Conservation (phyloP, 1,140 invertebrate genomes). For the Sarcophaga bullata region DNA sequence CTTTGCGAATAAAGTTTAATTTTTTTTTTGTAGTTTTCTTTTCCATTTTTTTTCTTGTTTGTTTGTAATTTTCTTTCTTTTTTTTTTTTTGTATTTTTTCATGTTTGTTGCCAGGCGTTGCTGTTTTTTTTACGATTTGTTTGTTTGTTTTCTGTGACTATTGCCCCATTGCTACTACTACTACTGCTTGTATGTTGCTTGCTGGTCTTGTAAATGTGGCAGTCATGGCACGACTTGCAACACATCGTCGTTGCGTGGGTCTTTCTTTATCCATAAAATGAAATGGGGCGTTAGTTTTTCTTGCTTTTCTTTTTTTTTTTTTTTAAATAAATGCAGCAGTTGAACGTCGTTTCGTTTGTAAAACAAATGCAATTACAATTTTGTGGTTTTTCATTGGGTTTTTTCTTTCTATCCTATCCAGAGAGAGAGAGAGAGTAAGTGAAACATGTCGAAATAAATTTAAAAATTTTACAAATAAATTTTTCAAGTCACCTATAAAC, state of each 20-base stretch:
- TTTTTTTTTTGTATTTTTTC: neutral
- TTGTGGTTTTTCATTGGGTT: neutral
- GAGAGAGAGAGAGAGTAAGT: too few relatives aligned
- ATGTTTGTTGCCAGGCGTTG: constrained; percentile 25
- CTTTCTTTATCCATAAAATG: neutral
- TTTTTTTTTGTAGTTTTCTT: too few relatives aligned
- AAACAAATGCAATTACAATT: neutral
- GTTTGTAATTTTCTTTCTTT: too few relatives aligned
- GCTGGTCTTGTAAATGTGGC: neutral
- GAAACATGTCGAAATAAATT: too few relatives aligned
- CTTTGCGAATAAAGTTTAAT: neutral
- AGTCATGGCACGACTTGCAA: neutral
- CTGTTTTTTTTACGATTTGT: constrained; percentile 9
- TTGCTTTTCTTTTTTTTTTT: neutral
- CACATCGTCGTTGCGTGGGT: constrained; percentile 4
- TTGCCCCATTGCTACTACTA: neutral
- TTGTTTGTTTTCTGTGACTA: neutral
- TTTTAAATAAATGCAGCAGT: constrained; percentile 3
- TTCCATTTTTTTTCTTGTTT: too few relatives aligned
- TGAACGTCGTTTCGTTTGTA: neutral
- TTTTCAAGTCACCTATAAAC: too few relatives aligned
- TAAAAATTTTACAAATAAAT: too few relatives aligned
- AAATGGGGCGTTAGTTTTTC: too few relatives aligned
- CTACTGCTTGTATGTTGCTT: neutral
- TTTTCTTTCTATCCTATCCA: too few relatives aligned